Evolutionary conservation across 2,888 invertebrate species (phyloP).

Genomic region (Aethes cnicana): DNA sequence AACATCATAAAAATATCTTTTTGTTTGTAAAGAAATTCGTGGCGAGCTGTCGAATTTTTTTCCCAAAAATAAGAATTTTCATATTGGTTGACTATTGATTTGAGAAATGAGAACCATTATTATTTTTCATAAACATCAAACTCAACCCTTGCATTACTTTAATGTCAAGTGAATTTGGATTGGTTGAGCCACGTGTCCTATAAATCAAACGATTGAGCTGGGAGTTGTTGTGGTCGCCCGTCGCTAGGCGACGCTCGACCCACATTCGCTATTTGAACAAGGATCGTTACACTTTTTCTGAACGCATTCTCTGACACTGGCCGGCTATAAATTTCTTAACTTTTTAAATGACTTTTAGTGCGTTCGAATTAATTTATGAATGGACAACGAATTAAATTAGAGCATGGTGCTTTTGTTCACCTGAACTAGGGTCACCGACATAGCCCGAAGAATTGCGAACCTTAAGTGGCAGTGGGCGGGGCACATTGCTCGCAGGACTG

Average conservation of each 20-base stretch:
- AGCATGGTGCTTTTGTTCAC: conserved; percentile 5
- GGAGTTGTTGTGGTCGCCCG: conserved; percentile 54
- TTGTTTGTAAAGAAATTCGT: no score
- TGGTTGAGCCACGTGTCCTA: conserved; percentile 42
- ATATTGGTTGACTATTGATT: not conserved
- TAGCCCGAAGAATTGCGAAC: no score
- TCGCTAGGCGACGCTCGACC: conserved; percentile 50
- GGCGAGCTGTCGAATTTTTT: not conserved
- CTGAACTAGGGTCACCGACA: conserved; percentile 6
- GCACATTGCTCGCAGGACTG: no score
- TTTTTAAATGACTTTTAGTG: conserved; percentile 58
- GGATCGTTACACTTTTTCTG: conserved; percentile 25
- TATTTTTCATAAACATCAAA: conserved; percentile 11
- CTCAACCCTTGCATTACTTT: conserved; percentile 33
- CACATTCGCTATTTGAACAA: conserved; percentile 42
- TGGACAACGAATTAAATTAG: conserved; percentile 27
- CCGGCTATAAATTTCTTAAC: conserved; percentile 50
- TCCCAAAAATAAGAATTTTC: no score
- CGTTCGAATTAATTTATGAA: conserved; percentile 61
- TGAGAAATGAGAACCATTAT: conserved; percentile 3
- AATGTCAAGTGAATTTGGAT: conserved; percentile 37
- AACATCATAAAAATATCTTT: no score
- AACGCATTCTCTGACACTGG: conserved; percentile 41
- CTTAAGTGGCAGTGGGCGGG: no score
- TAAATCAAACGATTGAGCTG: conserved; percentile 46